Evolutionary conservation across 2,888 invertebrate species (phyloP), one percentile per base, ranked within the genome.

Genomic region (Dicyrtomina minuta): DNA sequence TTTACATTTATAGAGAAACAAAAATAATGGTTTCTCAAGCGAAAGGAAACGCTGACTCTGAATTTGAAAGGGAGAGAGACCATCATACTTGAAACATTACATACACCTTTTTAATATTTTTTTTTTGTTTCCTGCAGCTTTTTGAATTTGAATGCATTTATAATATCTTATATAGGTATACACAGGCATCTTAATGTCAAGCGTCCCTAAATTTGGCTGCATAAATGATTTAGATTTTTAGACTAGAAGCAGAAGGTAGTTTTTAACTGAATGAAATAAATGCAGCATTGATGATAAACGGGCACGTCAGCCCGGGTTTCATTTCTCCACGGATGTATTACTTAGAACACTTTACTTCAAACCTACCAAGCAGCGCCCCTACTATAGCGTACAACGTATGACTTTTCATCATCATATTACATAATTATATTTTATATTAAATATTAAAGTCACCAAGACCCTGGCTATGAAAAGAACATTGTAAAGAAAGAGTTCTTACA

Each of bases 181-280:
- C 8, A 56, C n/a, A n/a, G n/a, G 8, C 33, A 33, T 33, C 33
- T n/a, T 33, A 33, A 33, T 33, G 33, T 33, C 33, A 33, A 33
- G 8, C 33, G 33, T 33, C n/a, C n/a, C n/a, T n/a, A n/a, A 33
- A 33, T 33, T 33, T 33, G 3, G 33, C 8, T 33, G 8, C 4
- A 8, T 33, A 33, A 33, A 33, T 33, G 13, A 55, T 13, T 24
- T 55, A 15, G 55, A 55, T 26, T 55, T 55, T 55, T n/a, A n/a
- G 15, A 43, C 39, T 43, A 39, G 43, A n/a, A n/a, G n/a, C n/a
- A n/a, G n/a, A n/a, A n/a, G n/a, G n/a, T n/a, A n/a, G n/a, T n/a
- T n/a, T 60, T 43, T 60, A 13, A 60, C 59, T 43, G 41, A 60
- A 60, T 60, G 43, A 60, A 43, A 60, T 43, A 60, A 60, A 60